A percentile compares a stretch with the other conserved stretches of the same genome.
phyloP scores from a whole-genome alignment of 1,140 invertebrate genomes.

The Neodiprion pinetum region DNA sequence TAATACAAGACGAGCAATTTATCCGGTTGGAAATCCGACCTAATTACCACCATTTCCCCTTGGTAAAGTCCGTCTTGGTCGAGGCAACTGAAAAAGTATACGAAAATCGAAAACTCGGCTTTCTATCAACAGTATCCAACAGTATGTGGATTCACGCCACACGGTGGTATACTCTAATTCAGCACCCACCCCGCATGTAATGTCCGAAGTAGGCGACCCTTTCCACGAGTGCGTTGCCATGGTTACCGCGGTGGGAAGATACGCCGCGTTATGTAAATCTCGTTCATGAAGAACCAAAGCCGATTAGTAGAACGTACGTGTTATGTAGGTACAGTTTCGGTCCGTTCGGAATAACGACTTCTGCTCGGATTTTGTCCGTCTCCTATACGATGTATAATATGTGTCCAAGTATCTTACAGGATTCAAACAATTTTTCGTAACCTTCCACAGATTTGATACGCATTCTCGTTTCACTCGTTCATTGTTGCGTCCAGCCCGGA shows the following conservation, averaged over 20 bases:
- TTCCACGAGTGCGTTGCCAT: constrained; percentile 20
- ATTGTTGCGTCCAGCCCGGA: too few relatives aligned
- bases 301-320: constrained; percentile 22
- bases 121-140: too few relatives aligned
- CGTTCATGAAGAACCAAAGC: constrained; percentile 18
- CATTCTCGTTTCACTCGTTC: too few relatives aligned
- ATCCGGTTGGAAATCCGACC: not conserved
- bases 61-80: too few relatives aligned
- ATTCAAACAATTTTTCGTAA: not conserved
- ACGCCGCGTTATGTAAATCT: constrained; percentile 30
- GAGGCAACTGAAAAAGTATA: too few relatives aligned
- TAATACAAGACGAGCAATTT: not conserved
- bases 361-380: not conserved
- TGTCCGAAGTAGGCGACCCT: constrained; percentile 13
- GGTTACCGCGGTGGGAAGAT: constrained; percentile 27
- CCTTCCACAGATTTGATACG: not conserved
- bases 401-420: not conserved
- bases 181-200: too few relatives aligned
- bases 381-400: not conserved
- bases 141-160: too few relatives aligned
- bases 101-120: too few relatives aligned
- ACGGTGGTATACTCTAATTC: too few relatives aligned
- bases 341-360: not conserved
- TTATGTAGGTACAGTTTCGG: constrained; percentile 1
- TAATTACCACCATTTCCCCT: too few relatives aligned